phyloP scores from a whole-genome alignment of 2,797 vertebrate species.

The Rhincodon typus region DNA sequence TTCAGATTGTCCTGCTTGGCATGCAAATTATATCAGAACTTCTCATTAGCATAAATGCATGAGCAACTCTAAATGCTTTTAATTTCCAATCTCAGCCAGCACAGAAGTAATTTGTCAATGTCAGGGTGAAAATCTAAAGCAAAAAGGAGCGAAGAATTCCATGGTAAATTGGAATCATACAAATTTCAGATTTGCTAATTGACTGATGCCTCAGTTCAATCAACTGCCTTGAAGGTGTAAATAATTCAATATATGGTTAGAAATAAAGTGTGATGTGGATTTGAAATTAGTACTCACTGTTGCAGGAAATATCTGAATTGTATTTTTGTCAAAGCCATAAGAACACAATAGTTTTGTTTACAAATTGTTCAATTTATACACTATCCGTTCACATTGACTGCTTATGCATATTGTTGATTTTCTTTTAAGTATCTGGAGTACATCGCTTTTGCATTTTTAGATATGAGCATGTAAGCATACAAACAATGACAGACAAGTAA shows the following conservation, averaged over 20 bases:
- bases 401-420: neutral
- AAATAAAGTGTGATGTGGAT: conserved; percentile 66
- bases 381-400: neutral
- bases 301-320: conserved; percentile 65
- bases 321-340: conserved; percentile 44
- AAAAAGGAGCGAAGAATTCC: conserved; percentile 80
- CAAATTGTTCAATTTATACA: neutral
- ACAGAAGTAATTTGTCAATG: conserved; percentile 99
- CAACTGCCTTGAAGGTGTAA: conserved; percentile 95
- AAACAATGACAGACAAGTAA: neutral
- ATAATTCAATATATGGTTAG: conserved; percentile 82
- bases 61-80: conserved; percentile 99
- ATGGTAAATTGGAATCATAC: conserved; percentile 98
- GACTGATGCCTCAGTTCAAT: conserved; percentile 96
- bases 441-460: neutral
- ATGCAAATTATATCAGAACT: conserved; percentile 99
- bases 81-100: conserved; percentile 99
- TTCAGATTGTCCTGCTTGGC: conserved; percentile 97
- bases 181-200: conserved; percentile 99
- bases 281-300: conserved; percentile 59
- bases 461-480: neutral
- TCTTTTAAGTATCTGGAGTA: neutral
- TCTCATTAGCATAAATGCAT: conserved; percentile 99
- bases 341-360: neutral
- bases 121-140: conserved; percentile 97